Conservation (phyloP, 2,797 vertebrate species). For the Pangasius macronema region DNA sequence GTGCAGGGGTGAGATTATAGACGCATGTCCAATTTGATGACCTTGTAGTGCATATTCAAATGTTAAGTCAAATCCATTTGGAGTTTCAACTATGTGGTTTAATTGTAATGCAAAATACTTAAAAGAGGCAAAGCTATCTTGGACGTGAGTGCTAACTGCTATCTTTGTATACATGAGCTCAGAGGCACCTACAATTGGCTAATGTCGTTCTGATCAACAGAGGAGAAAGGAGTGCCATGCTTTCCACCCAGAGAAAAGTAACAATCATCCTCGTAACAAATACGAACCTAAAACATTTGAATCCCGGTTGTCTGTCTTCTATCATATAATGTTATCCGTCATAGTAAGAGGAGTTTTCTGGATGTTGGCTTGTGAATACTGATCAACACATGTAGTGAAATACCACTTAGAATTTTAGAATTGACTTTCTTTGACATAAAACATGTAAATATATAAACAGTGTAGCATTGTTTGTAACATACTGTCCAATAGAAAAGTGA, state of each 20-base stretch:
- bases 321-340: not conserved
- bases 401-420: not conserved
- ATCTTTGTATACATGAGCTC: not conserved
- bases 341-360: not conserved
- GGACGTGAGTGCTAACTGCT: not conserved
- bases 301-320: not conserved
- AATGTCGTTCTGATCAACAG: not conserved
- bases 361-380: not conserved
- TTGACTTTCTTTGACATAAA: not conserved
- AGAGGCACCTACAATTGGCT: not conserved
- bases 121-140: not conserved
- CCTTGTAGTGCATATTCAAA: not conserved
- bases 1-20: conserved; percentile 83
- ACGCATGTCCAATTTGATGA: not conserved
- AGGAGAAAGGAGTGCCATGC: not conserved
- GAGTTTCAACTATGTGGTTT: not conserved
- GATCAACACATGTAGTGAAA: not conserved
- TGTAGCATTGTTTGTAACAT: not conserved
- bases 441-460: not conserved
- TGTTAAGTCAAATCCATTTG: not conserved
- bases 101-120: not conserved
- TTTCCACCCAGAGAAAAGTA: not conserved
- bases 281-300: not conserved
- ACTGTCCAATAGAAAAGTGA: not conserved
- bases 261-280: not conserved